Evolutionary conservation across 1,140 invertebrate genomes (phyloP), one percentile per base, ranked within the genome.

Genomic region (Drosophila subpulchrella): DNA sequence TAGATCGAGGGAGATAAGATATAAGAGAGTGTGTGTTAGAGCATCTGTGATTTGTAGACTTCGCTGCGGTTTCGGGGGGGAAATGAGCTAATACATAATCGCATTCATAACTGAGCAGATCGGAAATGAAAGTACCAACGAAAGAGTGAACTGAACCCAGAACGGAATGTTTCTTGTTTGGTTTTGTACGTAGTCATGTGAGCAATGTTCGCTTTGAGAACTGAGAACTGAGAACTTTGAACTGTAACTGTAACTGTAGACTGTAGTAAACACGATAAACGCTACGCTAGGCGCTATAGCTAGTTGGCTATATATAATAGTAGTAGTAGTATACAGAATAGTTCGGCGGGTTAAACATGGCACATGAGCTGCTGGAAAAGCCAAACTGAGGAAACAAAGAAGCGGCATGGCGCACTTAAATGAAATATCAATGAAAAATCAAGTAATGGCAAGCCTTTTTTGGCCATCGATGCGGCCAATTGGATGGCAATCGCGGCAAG

Each of bases 11-110:
- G 82, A 86, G 75, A 86, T 79, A 85, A 86, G 83, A 78, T 72
- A 86, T 81, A 86, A 78, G 66, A 90, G 67, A 89, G 78, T 48
- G 84, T 75, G 86, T 90, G 78, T 88, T 88, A 88, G 83, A 88
- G 79, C 74, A 63, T 85, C 65, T 60, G 53, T 80, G 47, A 24
- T 53, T 61, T 57, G 62, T 75, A 36, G 36, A 71, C 68, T 71
- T 75, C 67, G 34, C 63, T 75, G 53, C 56, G 41, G 60, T 46
- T 48, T 60, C 48, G 44, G 17, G 60, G 50, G 63, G 83, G 75
- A 89, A 88, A 88, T 88, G 83, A 88, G 80, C 59, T 80, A 75
- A 86, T 76, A 66, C 36, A 53, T 72, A 58, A 71, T 39, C 20
- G 54, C 70, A 81, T 81, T 77, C 56, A 72, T 30, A 77, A 73